phyloP scores from a whole-genome alignment of 1,140 invertebrate genomes.

The Lepeophtheirus salmonis region DNA sequence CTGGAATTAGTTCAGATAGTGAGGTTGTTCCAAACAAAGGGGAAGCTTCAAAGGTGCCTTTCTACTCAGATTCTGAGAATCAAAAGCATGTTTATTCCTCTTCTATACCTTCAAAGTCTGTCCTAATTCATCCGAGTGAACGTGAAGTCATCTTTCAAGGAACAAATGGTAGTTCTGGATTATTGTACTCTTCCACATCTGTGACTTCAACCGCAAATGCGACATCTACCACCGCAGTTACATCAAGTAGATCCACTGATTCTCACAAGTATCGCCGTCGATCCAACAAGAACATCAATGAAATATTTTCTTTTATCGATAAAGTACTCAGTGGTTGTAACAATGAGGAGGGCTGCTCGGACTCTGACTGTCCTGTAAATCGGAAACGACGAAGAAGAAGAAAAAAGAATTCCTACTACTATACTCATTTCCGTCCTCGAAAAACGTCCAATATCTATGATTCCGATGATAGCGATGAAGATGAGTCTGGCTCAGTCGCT shows the following conservation, averaged over 20 bases:
- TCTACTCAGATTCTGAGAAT: neutral
- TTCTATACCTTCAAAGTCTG: too few relatives aligned
- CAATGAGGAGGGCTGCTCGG: neutral
- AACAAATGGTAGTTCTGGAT: neutral
- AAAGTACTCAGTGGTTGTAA: conserved; percentile 5
- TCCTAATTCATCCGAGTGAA: neutral
- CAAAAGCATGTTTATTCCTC: neutral
- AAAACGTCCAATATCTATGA: neutral
- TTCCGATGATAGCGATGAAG: neutral
- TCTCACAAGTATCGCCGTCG: neutral
- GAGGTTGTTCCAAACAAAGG: conserved; percentile 2
- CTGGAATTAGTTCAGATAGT: conserved; percentile 1
- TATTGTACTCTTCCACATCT: neutral
- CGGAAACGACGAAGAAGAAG: neutral
- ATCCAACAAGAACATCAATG: conserved; percentile 1
- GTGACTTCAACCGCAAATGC: neutral
- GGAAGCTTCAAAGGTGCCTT: neutral
- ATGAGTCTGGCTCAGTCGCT: neutral
- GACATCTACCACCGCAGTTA: neutral
- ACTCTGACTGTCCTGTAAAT: neutral
- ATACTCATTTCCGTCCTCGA: neutral
- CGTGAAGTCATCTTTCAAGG: neutral
- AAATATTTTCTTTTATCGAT: conserved; percentile 14
- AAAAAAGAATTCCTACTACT: neutral
- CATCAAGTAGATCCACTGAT: neutral